phyloP scores from a whole-genome alignment of 1,140 invertebrate genomes.

The Hydropsyche tenuis region DNA sequence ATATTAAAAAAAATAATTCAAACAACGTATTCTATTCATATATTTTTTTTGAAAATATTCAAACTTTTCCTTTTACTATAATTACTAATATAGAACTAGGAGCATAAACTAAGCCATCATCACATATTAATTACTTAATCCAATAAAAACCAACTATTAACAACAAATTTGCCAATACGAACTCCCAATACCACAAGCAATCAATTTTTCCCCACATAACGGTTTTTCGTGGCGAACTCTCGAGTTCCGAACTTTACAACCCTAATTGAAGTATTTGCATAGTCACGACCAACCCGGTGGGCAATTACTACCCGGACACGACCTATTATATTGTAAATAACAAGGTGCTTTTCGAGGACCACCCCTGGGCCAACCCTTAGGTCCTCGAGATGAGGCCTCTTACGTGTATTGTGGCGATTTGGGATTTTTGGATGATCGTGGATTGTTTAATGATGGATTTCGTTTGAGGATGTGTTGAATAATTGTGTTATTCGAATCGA shows the following conservation, averaged over 20 bases:
- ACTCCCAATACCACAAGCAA: neutral
- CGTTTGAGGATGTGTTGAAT: too few species aligned
- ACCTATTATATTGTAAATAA: conserved; percentile 47
- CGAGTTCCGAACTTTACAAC: conserved; percentile 41
- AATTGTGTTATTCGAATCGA: too few species aligned
- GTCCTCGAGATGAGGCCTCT: too few species aligned
- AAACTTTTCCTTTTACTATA: neutral
- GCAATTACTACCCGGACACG: conserved; percentile 45
- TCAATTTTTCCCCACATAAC: neutral
- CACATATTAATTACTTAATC: too few species aligned
- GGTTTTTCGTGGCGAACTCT: neutral
- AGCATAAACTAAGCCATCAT: too few species aligned
- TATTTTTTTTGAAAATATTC: neutral
- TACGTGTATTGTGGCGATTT: too few species aligned
- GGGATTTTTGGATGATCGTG: too few species aligned
- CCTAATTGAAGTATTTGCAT: conserved; percentile 49
- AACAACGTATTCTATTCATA: neutral
- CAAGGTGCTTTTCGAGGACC: conserved; percentile 43
- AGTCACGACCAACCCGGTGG: conserved; percentile 43
- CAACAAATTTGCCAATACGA: too few species aligned
- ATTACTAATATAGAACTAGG: too few species aligned
- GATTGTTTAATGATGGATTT: too few species aligned
- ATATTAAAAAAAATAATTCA: too few species aligned
- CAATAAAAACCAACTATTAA: too few species aligned
- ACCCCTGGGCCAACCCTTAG: conserved; percentile 20